Evolutionary conservation across 2,888 invertebrate species (phyloP).

Genomic region (Lysandra coridon): DNA sequence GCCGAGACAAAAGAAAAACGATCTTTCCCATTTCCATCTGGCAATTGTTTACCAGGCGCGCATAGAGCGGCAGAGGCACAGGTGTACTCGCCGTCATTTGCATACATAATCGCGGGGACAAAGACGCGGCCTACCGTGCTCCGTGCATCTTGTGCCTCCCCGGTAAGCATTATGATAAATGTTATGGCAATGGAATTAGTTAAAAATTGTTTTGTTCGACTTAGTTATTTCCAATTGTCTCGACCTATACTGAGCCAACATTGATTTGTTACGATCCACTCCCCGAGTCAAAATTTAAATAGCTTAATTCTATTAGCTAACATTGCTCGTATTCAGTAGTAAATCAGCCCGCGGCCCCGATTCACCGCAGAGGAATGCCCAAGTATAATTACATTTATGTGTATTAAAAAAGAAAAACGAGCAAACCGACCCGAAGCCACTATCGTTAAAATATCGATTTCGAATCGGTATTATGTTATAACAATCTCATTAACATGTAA

Average conservation of each 20-base stretch:
- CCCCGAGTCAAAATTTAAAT: conserved; percentile 10
- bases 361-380: neutral
- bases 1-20: conserved; percentile 44
- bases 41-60: conserved; percentile 66
- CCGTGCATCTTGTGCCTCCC: conserved; percentile 54
- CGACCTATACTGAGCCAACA: neutral
- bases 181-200: conserved; percentile 67
- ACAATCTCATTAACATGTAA: conserved; percentile 74
- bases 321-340: neutral
- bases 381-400: conserved; percentile 18
- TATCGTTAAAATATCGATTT: conserved; percentile 42
- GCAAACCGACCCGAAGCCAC: conserved; percentile 34
- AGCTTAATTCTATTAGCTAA: conserved; percentile 10
- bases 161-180: conserved; percentile 69
- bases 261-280: neutral
- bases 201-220: conserved; percentile 45
- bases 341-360: conserved; percentile 6
- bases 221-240: conserved; percentile 17
- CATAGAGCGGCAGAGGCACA: conserved; percentile 59
- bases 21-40: conserved; percentile 62
- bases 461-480: conserved; percentile 43
- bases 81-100: conserved; percentile 52
- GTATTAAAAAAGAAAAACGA: conserved; percentile 21
- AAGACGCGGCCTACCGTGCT: conserved; percentile 52
- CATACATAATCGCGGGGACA: conserved; percentile 73